Evolutionary conservation across 2,797 vertebrate species (phyloP), one percentile per base, ranked within the genome.

Genomic region (Xenopus petersii): DNA sequence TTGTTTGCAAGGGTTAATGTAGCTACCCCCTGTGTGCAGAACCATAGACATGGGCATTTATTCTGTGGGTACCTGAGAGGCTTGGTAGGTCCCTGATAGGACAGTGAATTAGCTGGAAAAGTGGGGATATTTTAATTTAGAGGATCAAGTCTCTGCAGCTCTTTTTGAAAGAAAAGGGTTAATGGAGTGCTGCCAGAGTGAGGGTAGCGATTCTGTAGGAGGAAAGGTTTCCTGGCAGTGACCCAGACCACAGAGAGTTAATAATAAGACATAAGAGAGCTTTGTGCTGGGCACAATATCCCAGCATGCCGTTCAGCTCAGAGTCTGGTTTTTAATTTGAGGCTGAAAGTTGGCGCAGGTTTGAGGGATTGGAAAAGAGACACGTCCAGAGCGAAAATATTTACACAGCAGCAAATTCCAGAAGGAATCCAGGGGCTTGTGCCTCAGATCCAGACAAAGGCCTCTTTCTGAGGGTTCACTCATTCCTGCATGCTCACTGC

Each of bases 261-360:
- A 78, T 73, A 73, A 65, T 47, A 70, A 73, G 75, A 30, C 51
- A 78, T 78, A 78, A 78, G 76, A 79, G 71, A 73, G 76, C 76
- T 79, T 79, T 79, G 76, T 79, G 67, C 67, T 26, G 61, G 76
- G 72, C 62, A 73, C 76, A 74, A 74, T 79, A 79, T 79, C 76
- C 76, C 76, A 79, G 76, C 76, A 79, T 79, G 76, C 76, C 48
- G 73, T 74, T 69, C 76, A 59, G n/a, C 51, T 15, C 76, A 69
- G 65, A 74, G 76, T 79, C 76, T 79, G 76, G 71, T 73, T 79
- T 79, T 79, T 79, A 79, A 79, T 79, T 79, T 79, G 76, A 79
- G 61, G 76, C 76, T 79, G 67, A 55, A 74, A 79, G 76, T 66
- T 79, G 76, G 76, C 76, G 70, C 71, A 74, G 71, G 73, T 70